Base-by-base conservation (phyloP, 2,888 invertebrate genomes). In the Ichneumoninae sp. region DNA sequence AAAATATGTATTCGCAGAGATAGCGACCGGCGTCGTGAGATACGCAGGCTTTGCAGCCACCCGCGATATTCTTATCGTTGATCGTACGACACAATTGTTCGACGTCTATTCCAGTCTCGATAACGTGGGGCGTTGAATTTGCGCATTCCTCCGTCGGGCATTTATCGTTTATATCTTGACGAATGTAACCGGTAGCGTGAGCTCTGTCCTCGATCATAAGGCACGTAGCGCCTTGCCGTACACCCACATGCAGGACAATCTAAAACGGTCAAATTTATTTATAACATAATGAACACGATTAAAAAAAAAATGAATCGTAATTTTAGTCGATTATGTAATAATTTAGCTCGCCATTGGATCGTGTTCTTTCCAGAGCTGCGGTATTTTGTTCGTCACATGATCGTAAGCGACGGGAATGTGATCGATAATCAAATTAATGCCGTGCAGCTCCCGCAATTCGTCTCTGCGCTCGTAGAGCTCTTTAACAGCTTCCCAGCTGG, bases 401-500 rank as follows among this genome's bases (percentile, higher is more conserved):
- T 96, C 94, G 92, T 98, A 98, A 3, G 95, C 95, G n/a, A 97
- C 97, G 0, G 96, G 96, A 83, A 97, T 94, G 93, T 96, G 95
- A 87, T 95, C 92, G 78, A 94, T 94, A 6, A 96, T 93, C 57
- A 96, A 90, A 85, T 95, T 94, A 30, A 95, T 91, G 60, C 94
- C 93, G 68, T 95, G 93, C 86, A 94, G 94, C 82, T 93, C 93
- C 88, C 95, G 94, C n/a, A 95, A 91, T 87, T 94, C 93, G 86
- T 94, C 93, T 16, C 86, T 87, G 54, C 94, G 92, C 86, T 95
- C 94, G 70, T 95, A 94, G 88, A 97, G 94, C 77, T 95, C 91
- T 91, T 96, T 96, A 0, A 97, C 97, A 4, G 96, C 96, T 92
- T 97, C 96, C 97, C 97, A 97, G 91, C 97, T 98, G 0, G 98